A percentile compares a stretch with the other conserved stretches of the same genome.
Conservation (phyloP, 2,113 vertebrate genomes). For the Marcusenius ussheri region DNA sequence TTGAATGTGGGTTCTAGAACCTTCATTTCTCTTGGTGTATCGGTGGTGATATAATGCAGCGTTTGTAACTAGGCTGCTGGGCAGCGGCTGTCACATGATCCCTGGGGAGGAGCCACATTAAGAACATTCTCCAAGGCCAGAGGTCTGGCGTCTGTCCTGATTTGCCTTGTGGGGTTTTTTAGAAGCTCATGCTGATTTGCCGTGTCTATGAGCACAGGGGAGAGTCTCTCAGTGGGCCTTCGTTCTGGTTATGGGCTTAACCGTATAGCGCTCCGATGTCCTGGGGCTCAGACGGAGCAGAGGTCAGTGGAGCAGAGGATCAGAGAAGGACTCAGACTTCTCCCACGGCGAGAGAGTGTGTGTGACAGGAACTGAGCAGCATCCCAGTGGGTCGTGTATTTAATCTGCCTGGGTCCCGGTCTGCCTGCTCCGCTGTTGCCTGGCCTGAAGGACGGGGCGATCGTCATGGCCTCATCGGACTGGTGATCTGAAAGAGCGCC, state of each 20-base stretch:
- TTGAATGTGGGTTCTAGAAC: neutral
- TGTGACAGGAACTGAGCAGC: neutral
- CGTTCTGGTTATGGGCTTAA: neutral
- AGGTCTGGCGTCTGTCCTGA: neutral
- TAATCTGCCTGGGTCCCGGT: neutral
- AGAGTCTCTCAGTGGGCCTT: neutral
- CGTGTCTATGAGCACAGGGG: neutral
- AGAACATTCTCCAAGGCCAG: neutral
- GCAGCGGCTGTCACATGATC: neutral
- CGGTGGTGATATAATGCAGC: neutral
- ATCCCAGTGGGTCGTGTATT: neutral
- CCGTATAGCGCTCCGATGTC: neutral
- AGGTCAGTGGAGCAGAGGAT: neutral
- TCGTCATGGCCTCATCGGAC: neutral
- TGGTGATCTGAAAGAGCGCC: neutral
- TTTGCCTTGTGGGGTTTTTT: neutral
- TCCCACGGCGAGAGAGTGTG: neutral
- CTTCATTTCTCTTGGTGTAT: neutral
- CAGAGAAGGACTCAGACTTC: neutral
- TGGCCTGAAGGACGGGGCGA: neutral
- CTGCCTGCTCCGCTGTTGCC: neutral
- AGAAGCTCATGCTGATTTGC: neutral
- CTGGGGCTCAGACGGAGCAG: neutral
- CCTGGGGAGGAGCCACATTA: neutral
- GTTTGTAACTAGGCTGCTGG: neutral